Percentiles rank a stretch among this genome's conserved stretches.
Evolutionary conservation across 2,888 invertebrate species (phyloP).

Genomic region (Lottia scabra): DNA sequence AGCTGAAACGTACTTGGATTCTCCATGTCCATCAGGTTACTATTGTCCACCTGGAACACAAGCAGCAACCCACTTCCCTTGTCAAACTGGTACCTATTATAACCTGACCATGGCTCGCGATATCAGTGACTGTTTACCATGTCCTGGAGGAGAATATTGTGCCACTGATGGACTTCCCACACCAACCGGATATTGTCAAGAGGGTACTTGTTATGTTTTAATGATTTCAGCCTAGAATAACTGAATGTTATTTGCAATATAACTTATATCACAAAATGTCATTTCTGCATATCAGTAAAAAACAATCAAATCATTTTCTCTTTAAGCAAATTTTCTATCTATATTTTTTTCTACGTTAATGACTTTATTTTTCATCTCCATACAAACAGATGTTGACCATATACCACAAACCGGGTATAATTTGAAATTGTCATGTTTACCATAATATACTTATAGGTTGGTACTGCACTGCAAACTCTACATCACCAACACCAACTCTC

Average conservation of each 20-base stretch:
- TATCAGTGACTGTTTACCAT: conserved; percentile 56
- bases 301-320: no score
- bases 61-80: conserved; percentile 51
- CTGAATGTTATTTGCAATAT: no score
- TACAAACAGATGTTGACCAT: not conserved
- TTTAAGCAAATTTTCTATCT: no score
- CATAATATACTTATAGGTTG: conserved; percentile 49
- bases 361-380: not conserved
- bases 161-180: conserved; percentile 47
- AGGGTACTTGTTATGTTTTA: conserved; percentile 41
- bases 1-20: conserved; percentile 47
- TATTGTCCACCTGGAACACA: conserved; percentile 61
- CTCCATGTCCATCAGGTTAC: conserved; percentile 60
- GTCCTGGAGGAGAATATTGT: conserved; percentile 64
- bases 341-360: not conserved
- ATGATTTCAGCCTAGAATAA: not conserved
- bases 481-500: conserved; percentile 42
- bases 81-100: conserved; percentile 60
- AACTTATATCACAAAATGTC: no score
- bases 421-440: no score
- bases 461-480: conserved; percentile 59
- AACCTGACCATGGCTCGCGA: conserved; percentile 53
- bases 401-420: no score
- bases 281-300: no score
- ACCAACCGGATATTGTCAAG: conserved; percentile 56